Evolutionary conservation across 1,140 invertebrate genomes (phyloP), one percentile per base, ranked within the genome.

Genomic region (Drosophila pruinosa): DNA sequence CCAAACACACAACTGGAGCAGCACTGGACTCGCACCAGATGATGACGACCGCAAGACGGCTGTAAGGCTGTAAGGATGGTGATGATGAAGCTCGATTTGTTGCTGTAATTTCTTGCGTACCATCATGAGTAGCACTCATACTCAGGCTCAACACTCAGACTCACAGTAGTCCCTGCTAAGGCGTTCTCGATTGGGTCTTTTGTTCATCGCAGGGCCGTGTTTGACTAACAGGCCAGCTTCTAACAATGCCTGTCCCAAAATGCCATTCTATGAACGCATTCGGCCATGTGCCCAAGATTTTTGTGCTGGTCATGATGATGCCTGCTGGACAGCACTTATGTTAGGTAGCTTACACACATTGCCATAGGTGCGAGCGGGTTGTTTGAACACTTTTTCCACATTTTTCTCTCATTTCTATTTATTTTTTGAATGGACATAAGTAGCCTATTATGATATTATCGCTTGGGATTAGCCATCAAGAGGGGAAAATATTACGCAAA

Each of bases 231-330:
- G 74, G 64, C 70, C 47, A 26, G 26, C 3, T 57, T 36, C 77
- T 78, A 81, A 85, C 82, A 86, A 88, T 86, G 79, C 71, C 47
- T 61, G 62, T 62, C 73, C 70, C 70, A 69, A 77, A 88, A 86
- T 80, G 81, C 71, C 69, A 80, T 86, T 88, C 82, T 72, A 68
- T 88, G 68, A 50, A 86, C 77, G 81, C 81, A 83, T 86, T 83
- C 76, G 80, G 67, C 80, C 80, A 65, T 86, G 78, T 86, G 78
- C 57, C 82, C 43, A 86, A 88, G 81, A 86, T 88, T 86, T 86
- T 86, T 81, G 69, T 85, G 81, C 81, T 76, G 81, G 82, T 86
- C 81, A 88, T 82, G 59, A 59, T 80, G 72, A 73, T 72, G 52
- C 56, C 36, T 31, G 61, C 24, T 19, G 70, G 69, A 50, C 69